phyloP scores from a whole-genome alignment of 2,113 vertebrate species.

The Takifugu bimaculatus region DNA sequence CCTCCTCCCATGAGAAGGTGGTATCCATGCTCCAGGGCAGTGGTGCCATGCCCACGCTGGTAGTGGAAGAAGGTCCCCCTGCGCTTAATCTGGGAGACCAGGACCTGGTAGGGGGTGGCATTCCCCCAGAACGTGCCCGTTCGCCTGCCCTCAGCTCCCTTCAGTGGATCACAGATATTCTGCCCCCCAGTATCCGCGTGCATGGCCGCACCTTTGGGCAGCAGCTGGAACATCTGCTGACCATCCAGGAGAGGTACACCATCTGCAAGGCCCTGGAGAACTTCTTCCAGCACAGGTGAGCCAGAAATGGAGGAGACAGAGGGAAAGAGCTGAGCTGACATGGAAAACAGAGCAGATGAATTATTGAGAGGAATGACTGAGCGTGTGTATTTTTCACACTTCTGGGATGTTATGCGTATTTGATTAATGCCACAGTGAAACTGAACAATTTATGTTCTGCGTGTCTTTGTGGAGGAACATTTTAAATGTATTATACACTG shows the following conservation, averaged over 20 bases:
- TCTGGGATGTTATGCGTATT: too few species aligned
- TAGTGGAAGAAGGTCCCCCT: constrained; percentile 89
- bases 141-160: constrained; percentile 89
- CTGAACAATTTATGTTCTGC: too few species aligned
- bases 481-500: too few species aligned
- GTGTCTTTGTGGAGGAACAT: too few species aligned
- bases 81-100: constrained; percentile 70
- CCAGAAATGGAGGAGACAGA: neutral
- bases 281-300: constrained; percentile 93
- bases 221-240: constrained; percentile 95
- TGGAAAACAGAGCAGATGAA: neutral
- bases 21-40: constrained; percentile 98
- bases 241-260: constrained; percentile 86
- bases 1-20: constrained; percentile 96
- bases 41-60: constrained; percentile 94
- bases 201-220: constrained; percentile 96
- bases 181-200: constrained; percentile 93
- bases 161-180: constrained; percentile 96
- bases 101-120: constrained; percentile 45
- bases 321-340: neutral
- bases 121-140: constrained; percentile 58
- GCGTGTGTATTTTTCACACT: neutral
- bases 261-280: constrained; percentile 92
- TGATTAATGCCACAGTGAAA: too few species aligned
- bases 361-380: neutral